phyloP scores from a whole-genome alignment of 2,797 vertebrate genomes.

The Macropodus opercularis region DNA sequence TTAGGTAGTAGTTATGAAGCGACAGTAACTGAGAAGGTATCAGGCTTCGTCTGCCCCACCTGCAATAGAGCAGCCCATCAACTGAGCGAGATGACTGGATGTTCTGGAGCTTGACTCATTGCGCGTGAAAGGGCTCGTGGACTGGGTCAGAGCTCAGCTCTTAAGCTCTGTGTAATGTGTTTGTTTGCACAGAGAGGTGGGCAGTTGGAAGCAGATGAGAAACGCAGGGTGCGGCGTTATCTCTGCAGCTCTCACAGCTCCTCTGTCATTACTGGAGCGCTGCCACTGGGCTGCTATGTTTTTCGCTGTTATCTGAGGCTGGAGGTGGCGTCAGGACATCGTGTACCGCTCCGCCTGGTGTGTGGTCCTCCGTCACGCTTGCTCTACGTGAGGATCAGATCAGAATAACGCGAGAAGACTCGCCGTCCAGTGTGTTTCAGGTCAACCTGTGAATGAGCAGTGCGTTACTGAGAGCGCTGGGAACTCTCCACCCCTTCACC shows the following conservation, averaged over 20 bases:
- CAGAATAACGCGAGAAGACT: background rate
- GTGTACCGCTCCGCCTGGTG: conserved; percentile 1
- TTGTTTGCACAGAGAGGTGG: conserved; percentile 54
- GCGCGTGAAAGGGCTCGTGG: background rate
- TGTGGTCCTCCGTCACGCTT: background rate
- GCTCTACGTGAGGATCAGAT: background rate
- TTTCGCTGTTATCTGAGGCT: conserved; percentile 43
- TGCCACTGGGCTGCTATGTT: conserved; percentile 35
- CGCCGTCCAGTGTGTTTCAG: background rate
- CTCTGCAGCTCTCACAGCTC: conserved; percentile 18
- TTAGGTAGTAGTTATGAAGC: no score
- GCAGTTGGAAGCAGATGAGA: conserved; percentile 52
- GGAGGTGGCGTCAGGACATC: background rate
- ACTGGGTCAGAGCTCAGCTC: conserved; percentile 16
- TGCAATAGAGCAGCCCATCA: background rate
- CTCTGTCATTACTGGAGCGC: conserved; percentile 41
- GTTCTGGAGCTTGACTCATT: background rate
- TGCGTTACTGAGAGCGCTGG: conserved; percentile 35
- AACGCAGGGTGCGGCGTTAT: conserved; percentile 43
- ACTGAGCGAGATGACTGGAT: background rate
- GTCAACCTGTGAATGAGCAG: background rate
- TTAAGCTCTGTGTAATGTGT: conserved; percentile 21
- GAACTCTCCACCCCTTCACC: conserved; percentile 41
- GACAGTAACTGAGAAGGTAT: no score
- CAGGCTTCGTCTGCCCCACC: no score